Evolutionary conservation across 2,888 invertebrate genomes (phyloP), one percentile per base, ranked within the genome.

Genomic region (Ectobius pallidus): DNA sequence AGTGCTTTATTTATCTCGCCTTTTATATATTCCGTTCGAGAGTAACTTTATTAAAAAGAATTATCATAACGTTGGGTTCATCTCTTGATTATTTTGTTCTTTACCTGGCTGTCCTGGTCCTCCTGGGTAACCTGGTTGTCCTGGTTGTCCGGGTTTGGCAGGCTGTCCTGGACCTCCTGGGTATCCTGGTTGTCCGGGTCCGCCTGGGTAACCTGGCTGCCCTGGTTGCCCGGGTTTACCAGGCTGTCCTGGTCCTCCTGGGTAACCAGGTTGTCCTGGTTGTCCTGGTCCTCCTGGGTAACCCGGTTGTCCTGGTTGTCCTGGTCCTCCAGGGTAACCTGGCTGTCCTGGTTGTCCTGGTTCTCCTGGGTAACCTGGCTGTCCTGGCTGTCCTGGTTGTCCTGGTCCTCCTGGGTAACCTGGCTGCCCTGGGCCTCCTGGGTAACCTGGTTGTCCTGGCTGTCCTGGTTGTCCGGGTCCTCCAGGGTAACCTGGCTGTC

Each of bases 401-500:
- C 72, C 79, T 85, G 78, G 86, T 83, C 69, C 52, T 34, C 80
- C 75, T 4, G 80, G 80, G 0, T 80, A 79, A 3, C 76, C 67
- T 62, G 70, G 71, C 75, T 68, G 69, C 76, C 71, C 58, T 77
- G 75, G 71, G 16, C 22, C 9, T 58, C 73, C 75, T 25, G 77
- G 77, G 42, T 73, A 61, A 42, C 77, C 76, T 63, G 74, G 77
- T 0, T 39, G 18, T 18, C 73, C 73, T n/a, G 74, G 71, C 4
- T 42, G 20, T 61, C 69, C 70, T 9, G 69, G 69, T 14, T 39
- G 52, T 22, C 70, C 75, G 25, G 71, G 67, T 9, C 58, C 61
- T 69, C 61, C 71, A n/a, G 52, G 39, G 16, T 62, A 49, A 20
- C 44, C 68, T 46, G 70, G 70, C 16, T 20, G 14, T 71, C 69